Evolutionary conservation across 2,113 vertebrate genomes (phyloP).

Genomic region (Rhea americana): DNA sequence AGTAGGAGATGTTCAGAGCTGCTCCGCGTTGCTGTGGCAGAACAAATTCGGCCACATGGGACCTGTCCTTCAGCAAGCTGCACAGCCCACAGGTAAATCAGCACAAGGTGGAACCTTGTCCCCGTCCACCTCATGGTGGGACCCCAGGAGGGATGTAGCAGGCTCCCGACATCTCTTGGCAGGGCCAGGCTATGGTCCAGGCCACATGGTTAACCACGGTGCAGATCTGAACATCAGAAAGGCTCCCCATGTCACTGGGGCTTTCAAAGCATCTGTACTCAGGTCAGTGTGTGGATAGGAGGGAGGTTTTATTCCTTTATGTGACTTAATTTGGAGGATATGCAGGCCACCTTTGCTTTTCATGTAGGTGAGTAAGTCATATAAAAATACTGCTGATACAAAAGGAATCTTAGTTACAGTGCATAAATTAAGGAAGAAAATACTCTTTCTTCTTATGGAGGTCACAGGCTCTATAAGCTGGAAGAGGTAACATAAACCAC

Average conservation of each 20-base stretch:
- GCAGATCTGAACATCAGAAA: neutral
- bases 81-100: neutral
- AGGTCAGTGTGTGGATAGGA: neutral
- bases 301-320: neutral
- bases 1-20: neutral
- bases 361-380: neutral
- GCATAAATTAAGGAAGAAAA: slow-evolving; percentile 33
- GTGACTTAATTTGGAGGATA: neutral
- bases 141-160: neutral
- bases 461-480: slow-evolving; percentile 7
- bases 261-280: neutral
- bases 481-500: slow-evolving; percentile 31
- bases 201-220: neutral
- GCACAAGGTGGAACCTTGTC: neutral
- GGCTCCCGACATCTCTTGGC: neutral
- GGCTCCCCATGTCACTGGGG: neutral
- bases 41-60: neutral
- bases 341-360: neutral
- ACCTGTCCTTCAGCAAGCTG: neutral
- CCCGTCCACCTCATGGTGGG: neutral
- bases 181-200: neutral
- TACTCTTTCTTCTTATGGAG: neutral
- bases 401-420: neutral
- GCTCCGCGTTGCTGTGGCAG: fast-evolving
- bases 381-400: neutral